Evolutionary conservation across 2,888 invertebrate genomes (phyloP).

Genomic region (Hofmannophila pseudospretella): DNA sequence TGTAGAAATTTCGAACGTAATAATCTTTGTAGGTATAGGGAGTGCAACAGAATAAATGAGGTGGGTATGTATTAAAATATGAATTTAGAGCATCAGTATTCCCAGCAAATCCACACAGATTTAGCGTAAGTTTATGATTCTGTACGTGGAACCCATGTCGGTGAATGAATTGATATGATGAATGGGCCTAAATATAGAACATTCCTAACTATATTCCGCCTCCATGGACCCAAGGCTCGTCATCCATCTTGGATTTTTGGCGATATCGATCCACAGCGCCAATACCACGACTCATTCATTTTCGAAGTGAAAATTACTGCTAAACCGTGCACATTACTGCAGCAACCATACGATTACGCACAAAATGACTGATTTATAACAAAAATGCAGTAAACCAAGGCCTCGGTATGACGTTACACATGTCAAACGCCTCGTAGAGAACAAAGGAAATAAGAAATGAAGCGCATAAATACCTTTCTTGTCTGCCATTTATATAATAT

Average conservation of each 20-base stretch:
- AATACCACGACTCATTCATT: background rate
- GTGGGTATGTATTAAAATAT: too few relatives aligned
- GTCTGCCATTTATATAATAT: constrained; percentile 70
- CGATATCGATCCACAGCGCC: constrained; percentile 49
- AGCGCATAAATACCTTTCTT: constrained; percentile 76
- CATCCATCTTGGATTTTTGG: constrained; percentile 62
- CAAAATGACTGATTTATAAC: constrained; percentile 13
- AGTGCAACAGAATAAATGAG: too few relatives aligned
- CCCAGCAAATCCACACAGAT: too few relatives aligned
- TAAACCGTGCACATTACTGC: constrained; percentile 5
- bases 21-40: too few relatives aligned
- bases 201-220: constrained; percentile 24
- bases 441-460: constrained; percentile 58
- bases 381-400: constrained; percentile 31
- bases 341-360: constrained; percentile 2
- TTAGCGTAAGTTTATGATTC: too few relatives aligned
- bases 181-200: constrained; percentile 39
- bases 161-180: constrained; percentile 17
- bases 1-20: too few relatives aligned
- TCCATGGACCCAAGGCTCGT: constrained; percentile 25
- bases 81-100: too few relatives aligned
- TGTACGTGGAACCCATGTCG: too few relatives aligned
- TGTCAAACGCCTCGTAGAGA: constrained; percentile 54
- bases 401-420: constrained; percentile 63
- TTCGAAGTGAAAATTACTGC: constrained; percentile 10